Percentiles rank a stretch among this genome's conserved stretches.
Conservation (phyloP, 2,113 vertebrate genomes). For the Bothrops jararaca region DNA sequence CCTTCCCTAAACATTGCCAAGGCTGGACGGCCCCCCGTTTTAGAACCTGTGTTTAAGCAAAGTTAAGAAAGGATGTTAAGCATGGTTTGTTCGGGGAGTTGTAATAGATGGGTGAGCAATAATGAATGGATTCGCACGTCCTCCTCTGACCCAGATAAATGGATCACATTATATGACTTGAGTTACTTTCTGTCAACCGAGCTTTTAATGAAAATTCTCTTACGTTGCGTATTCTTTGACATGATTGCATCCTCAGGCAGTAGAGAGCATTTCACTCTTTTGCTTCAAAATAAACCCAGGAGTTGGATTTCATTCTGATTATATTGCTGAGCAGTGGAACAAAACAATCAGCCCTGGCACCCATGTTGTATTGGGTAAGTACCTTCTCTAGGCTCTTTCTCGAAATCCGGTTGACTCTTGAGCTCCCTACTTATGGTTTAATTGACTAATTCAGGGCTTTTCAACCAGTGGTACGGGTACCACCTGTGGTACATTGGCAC, state of each 20-base stretch:
- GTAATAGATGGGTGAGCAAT: background rate
- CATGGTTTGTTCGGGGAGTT: no score
- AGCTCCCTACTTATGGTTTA: background rate
- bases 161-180: background rate
- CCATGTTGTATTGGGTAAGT: conserved; percentile 80
- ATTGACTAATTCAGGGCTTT: background rate
- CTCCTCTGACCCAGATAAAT: background rate
- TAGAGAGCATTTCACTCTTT: conserved; percentile 74
- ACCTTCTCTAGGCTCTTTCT: background rate
- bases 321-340: conserved; percentile 80
- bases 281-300: conserved; percentile 79
- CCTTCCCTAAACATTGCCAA: background rate
- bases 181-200: background rate
- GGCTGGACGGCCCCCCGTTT: background rate
- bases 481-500: no score
- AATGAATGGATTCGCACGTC: background rate
- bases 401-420: background rate
- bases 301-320: conserved; percentile 63
- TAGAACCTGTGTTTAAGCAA: background rate
- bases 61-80: background rate
- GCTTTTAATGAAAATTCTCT: background rate
- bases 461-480: no score
- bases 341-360: conserved; percentile 69
- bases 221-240: background rate
- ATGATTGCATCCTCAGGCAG: conserved; percentile 51